Conservation (phyloP, 2,113 vertebrate genomes). For the Rousettus leschenaultii region DNA sequence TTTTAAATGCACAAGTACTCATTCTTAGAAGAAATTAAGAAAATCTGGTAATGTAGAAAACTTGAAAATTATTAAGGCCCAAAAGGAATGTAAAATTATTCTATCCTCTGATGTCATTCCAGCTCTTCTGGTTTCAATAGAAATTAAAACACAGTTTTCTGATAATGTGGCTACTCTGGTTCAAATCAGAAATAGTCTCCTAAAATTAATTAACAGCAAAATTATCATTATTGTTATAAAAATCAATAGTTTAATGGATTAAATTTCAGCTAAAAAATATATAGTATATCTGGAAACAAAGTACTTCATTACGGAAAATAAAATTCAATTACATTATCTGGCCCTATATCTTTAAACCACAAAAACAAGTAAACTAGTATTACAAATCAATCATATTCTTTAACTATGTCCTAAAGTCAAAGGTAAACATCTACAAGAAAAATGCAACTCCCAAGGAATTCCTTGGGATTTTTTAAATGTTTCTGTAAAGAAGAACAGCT, state of each 20-base stretch:
- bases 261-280: neutral
- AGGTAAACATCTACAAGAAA: conserved; percentile 4
- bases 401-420: conserved; percentile 25
- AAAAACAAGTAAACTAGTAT: conserved; percentile 18
- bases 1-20: neutral
- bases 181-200: conserved; percentile 27
- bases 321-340: conserved; percentile 44
- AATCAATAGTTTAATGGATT: neutral
- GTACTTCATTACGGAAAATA: conserved; percentile 43
- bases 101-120: neutral
- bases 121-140: neutral
- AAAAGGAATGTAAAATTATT: conserved; percentile 1
- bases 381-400: conserved; percentile 10
- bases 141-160: neutral
- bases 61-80: neutral
- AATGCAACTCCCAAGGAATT: conserved; percentile 29
- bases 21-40: neutral
- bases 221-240: neutral
- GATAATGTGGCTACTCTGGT: neutral
- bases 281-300: conserved; percentile 40
- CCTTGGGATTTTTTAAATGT: neutral
- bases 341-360: conserved; percentile 12
- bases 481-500: conserved; percentile 25
- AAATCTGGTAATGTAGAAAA: conserved; percentile 36
- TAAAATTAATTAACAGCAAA: neutral